Evolutionary conservation across 30 jellyfish, hydroid and myxozoan genomes (phyloP), one percentile per base, ranked within the genome.

Genomic region (Calvadosia cruxmelitensis): DNA sequence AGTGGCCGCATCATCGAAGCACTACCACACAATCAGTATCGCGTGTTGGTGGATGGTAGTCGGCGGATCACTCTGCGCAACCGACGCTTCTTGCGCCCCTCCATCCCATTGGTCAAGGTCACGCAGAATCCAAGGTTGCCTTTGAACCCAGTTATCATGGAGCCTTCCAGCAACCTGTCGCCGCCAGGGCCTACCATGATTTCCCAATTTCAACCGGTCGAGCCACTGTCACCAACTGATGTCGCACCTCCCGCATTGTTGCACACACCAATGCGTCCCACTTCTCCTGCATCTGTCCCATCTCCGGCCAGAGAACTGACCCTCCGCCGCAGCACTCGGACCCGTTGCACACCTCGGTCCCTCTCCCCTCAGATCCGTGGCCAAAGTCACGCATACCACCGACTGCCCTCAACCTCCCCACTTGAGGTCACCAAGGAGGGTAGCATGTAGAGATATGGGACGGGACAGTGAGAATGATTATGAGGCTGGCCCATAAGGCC

Each of bases 311-410:
- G n/a, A n/a, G n/a, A n/a, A n/a, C n/a, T n/a, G n/a, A n/a, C 20
- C 57, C 57, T 42, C 20, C 57, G 57, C 57, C 57, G 57, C 57
- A 42, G 57, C 57, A 5, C 57, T 42, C 15, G 57, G 15, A 42
- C 10, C 20, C 57, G 57, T 20, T 10, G 57, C 10, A 10, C 57
- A 42, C 20, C 57, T 42, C 57, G 57, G 57, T 42, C 57, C 10
- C 57, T 42, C 15, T 42, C 57, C 10, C 57, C 57, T 20, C 20
- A 42, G 57, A 10, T 42, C 15, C 57, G 57, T 42, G 57, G 57
- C 20, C 57, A 42, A 42, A 10, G 20, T 42, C 57, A 42, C 57
- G 20, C 10, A 10, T 5, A 5, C 57, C 20, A 42, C 57, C 20
- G 57, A 42, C 20, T 10, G 57, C 57, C 20, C 15, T 20, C 20